A percentile compares a stretch with the other conserved stretches of the same genome.
Conservation (phyloP, 30 jellyfish, hydroid and myxozoan species). For the Chrysaora quinquecirrha region DNA sequence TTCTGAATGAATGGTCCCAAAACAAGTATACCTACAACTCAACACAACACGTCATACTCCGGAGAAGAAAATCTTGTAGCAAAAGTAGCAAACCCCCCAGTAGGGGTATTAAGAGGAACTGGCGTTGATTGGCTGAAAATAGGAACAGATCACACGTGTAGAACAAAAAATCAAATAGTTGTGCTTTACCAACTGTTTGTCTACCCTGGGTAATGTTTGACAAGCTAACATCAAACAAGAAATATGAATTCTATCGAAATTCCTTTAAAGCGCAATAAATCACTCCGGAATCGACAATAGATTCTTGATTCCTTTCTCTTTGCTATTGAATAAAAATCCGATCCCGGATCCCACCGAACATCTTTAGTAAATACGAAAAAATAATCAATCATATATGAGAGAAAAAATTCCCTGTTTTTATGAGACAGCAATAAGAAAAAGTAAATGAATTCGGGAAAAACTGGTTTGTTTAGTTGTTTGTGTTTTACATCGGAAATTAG, state of each 20-base stretch:
- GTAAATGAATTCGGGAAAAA: not conserved
- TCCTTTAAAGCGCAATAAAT: not conserved
- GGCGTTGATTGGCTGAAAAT: too few species aligned
- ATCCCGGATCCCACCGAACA: not conserved
- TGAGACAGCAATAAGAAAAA: not conserved
- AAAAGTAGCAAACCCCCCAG: too few species aligned
- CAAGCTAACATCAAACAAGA: not conserved
- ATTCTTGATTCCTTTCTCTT: not conserved
- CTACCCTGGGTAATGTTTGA: too few species aligned
- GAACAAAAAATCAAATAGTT: not conserved
- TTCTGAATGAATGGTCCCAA: too few species aligned
- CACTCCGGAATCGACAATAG: conserved; percentile 2
- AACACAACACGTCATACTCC: too few species aligned
- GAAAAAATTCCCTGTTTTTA: not conserved
- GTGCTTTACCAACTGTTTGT: not conserved
- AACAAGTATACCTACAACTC: too few species aligned
- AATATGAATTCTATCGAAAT: not conserved
- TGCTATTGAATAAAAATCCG: not conserved
- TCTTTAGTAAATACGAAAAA: too few species aligned
- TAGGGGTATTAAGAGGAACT: too few species aligned
- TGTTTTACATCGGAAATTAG: too few species aligned
- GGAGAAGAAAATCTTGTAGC: too few species aligned
- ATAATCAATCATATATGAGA: not conserved
- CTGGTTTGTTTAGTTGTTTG: not conserved
- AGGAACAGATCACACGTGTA: too few species aligned